Conservation (phyloP, 2,888 invertebrate species). For the Pammene fasciana region DNA sequence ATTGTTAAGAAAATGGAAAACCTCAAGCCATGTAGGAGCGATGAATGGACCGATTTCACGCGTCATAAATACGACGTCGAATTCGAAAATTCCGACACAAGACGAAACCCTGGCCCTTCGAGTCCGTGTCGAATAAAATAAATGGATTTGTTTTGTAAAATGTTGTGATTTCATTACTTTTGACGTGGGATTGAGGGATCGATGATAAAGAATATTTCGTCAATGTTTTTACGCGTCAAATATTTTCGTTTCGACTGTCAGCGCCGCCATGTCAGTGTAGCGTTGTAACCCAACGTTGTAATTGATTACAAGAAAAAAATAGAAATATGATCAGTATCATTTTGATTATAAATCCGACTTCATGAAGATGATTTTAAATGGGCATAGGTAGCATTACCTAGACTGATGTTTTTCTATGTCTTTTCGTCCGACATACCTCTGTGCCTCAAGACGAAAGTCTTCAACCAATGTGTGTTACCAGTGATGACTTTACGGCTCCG, state of each 20-base stretch:
- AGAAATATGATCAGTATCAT: not conserved
- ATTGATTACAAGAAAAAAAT: slow-evolving; percentile 18
- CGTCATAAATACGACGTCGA: slow-evolving; percentile 75
- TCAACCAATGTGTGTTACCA: no score
- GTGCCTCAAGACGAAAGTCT: no score
- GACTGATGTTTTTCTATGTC: no score
- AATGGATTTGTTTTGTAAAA: slow-evolving; percentile 79
- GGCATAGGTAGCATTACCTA: not conserved
- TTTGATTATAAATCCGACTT: not conserved
- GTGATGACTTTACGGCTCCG: no score
- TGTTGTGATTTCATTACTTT: slow-evolving; percentile 70
- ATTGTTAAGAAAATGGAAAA: slow-evolving; percentile 80
- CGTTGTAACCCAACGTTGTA: slow-evolving; percentile 8
- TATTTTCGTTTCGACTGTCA: slow-evolving; percentile 28
- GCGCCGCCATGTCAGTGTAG: slow-evolving; percentile 7
- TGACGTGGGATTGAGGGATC: slow-evolving; percentile 67
- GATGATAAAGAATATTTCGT: slow-evolving; percentile 45
- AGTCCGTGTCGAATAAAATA: slow-evolving; percentile 79
- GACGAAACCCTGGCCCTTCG: slow-evolving; percentile 67
- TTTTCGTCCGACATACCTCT: no score
- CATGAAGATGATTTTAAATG: not conserved
- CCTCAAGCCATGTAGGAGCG: slow-evolving; percentile 62
- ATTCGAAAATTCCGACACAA: slow-evolving; percentile 67
- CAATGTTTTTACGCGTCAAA: slow-evolving; percentile 36
- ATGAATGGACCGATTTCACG: slow-evolving; percentile 80